A percentile compares a stretch with the other conserved stretches of the same genome.
phyloP scores from a whole-genome alignment of 2,797 vertebrate species.

The Benthosema pterotum region DNA sequence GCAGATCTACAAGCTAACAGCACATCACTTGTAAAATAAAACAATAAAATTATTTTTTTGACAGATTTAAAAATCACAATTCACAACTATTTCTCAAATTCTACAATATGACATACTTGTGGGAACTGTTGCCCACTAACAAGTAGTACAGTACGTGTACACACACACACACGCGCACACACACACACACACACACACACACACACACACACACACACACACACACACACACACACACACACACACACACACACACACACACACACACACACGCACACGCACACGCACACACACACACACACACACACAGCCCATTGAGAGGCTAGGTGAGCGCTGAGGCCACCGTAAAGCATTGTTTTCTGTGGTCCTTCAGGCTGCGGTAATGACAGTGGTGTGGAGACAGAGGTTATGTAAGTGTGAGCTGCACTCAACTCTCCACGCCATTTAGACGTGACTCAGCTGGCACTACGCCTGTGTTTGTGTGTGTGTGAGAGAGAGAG shows the following conservation, averaged over 20 bases:
- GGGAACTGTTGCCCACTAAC: background rate
- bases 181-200: slow-evolving; percentile 19
- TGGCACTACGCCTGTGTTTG: slow-evolving; percentile 48
- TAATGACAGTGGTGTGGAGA: slow-evolving; percentile 77
- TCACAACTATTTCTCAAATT: too few species aligned
- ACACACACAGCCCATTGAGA: slow-evolving; percentile 28
- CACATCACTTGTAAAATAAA: too few species aligned
- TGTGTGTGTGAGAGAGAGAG: background rate
- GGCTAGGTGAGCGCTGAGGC: slow-evolving; percentile 44
- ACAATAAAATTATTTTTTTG: too few species aligned
- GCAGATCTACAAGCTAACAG: too few species aligned
- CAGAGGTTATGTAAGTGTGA: slow-evolving; percentile 83
- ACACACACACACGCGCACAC: slow-evolving; percentile 13
- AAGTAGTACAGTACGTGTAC: slow-evolving; percentile 1
- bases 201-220: slow-evolving; percentile 7
- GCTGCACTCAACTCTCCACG: slow-evolving; percentile 70
- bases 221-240: slow-evolving; percentile 3
- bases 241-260: slow-evolving; percentile 15
- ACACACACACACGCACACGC: slow-evolving; percentile 11
- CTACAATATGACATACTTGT: too few species aligned
- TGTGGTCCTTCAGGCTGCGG: slow-evolving; percentile 54
- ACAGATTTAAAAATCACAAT: too few species aligned
- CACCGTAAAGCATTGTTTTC: slow-evolving; percentile 68
- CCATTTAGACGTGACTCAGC: slow-evolving; percentile 82
- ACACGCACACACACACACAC: slow-evolving; percentile 14